Base-by-base conservation (phyloP, 2,888 invertebrate genomes). In the Cremastinae sp. region DNA sequence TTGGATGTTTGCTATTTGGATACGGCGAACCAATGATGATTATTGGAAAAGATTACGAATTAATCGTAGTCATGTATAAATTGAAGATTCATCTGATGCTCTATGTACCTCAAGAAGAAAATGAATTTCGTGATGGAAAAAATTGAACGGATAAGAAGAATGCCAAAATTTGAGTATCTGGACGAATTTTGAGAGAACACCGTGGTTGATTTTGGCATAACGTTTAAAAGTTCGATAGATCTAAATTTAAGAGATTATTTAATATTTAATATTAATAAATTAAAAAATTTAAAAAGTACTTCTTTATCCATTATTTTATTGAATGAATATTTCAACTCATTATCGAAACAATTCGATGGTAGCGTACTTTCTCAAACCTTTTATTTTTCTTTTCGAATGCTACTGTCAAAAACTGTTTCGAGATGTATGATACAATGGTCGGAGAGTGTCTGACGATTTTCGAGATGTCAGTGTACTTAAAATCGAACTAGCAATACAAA, bases 1-100 rank as follows among this genome's bases (percentile, higher is more conserved):
- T 91, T 96, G 16, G 97, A 97, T 91, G 95, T 97, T 2, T 83
- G 85, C 75, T 80, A 81, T 61, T 81, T 87, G 66, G 81, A 45
- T 62, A 73, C 68, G 68, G 12, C 66, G 49, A 58, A 78, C 37
- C 65, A 70, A 56, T 79, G 73, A 79, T 43, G 47, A 49, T 49
- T 20, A 16, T 20, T 28, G 12, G 8, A 69, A 18, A 2, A 37
- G 45, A 64, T 28, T 39, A 59, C 59, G 59, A 65, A 37, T 12
- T 43, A 12, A 35, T 53, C 64, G 22, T 65, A 73, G 53, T 69
- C 49, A 58, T 45, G 41, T 49, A 55, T 47, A 41, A 55, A 65
- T 69, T 47, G 41, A 47, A n/a, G 53, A 69, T 59, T 59, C 43
- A 28, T 59, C 41, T 16, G 35, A 41, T 47, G 59, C 69, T 53